Evolutionary conservation across 2,797 vertebrate genomes (phyloP), one percentile per base, ranked within the genome.

Genomic region (Brachymystax lenok): DNA sequence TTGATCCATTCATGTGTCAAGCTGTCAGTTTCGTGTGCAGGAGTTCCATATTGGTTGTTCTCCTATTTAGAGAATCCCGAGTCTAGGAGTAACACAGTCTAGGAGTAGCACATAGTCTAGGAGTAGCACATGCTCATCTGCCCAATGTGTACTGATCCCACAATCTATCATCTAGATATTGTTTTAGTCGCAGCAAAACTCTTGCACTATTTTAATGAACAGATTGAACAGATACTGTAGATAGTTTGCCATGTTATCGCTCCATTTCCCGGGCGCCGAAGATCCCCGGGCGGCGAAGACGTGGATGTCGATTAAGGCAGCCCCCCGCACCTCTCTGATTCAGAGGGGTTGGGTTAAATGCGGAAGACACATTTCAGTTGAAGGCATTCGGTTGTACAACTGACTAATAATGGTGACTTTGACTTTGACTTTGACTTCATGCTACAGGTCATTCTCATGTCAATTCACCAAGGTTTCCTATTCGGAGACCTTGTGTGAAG

Each of bases 1-100:
- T 5, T 61, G 73, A 70, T 78, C 56, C 16, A 50, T 63, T 81
- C 74, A 64, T 75, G 73, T 27, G 40, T 74, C 73, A 77, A 70
- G 52, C 21, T 59, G 59, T 52, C 71, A 66, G 63, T 73, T 72
- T 74, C 3, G 4, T 79, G 74, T 61, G 24, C 69, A 71, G 19
- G 59, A 10, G 21, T 61, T 24, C 21, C 21, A 10, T 61, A 10
- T 8, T 61, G 1, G 59, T 61, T 61, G n/a, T 61, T 61, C 21
- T 59, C 17, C 56, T 59, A 4, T 59, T 61, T 12, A 12, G 10
- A 46, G 40, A 46, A 46, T 10, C 10, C 40, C 0, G 40, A 46
- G 40, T 46, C 40, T 46, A 46, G 40, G 40, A 46, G 40, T 46
- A 46, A 10, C 40, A 46, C 40, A 46, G 40, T 13, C 40, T 46